Evolutionary conservation across 2,113 vertebrate species (phyloP).

Genomic region (Aldabrachelys gigantea): DNA sequence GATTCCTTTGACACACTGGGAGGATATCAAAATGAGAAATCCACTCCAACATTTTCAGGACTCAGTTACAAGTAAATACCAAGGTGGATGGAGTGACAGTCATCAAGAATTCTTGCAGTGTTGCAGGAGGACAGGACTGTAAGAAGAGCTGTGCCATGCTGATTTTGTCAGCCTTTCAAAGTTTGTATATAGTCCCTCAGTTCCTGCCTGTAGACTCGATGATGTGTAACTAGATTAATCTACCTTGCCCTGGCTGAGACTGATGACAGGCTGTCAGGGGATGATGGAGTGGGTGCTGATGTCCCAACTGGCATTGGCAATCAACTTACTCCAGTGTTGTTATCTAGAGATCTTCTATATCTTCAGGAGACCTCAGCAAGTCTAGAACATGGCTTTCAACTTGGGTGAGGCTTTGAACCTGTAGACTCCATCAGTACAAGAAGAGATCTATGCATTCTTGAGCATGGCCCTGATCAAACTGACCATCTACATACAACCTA

Average conservation of each 20-base stretch:
- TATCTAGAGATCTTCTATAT: background rate
- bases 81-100: background rate
- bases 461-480: background rate
- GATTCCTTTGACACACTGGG: fast-evolving
- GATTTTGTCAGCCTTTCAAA: background rate
- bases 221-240: background rate
- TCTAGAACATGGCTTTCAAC: background rate
- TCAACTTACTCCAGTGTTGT: background rate
- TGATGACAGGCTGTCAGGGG: background rate
- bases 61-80: background rate
- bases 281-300: background rate
- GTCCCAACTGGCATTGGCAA: background rate
- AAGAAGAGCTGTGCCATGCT: background rate
- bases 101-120: background rate
- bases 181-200: background rate
- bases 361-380: background rate
- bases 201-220: fast-evolving
- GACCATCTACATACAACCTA: background rate
- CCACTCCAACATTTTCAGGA: fast-evolving
- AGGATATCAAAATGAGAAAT: fast-evolving
- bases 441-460: background rate
- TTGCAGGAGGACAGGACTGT: fast-evolving
- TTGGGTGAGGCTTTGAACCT: background rate
- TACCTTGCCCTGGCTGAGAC: background rate
- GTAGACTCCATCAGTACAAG: background rate